A percentile compares a stretch with the other conserved stretches of the same genome.
Evolutionary conservation across 2,113 vertebrate species (phyloP).

Genomic region (Muntiacus reevesi): DNA sequence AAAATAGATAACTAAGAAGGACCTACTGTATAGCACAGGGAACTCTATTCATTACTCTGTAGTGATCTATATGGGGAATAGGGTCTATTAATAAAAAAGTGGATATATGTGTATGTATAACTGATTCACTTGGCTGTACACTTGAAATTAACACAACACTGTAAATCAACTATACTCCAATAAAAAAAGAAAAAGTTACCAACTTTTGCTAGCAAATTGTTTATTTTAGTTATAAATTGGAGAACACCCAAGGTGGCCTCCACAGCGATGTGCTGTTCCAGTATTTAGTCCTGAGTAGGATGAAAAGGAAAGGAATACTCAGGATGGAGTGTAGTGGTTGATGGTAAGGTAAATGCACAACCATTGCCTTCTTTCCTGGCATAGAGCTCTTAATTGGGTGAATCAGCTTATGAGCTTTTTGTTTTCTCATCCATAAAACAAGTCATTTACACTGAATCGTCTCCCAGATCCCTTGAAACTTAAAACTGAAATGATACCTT

Average conservation of each 20-base stretch:
- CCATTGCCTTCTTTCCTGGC: not conserved
- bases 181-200: not conserved
- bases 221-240: not conserved
- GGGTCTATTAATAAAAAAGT: not conserved
- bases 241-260: not conserved
- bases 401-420: not conserved
- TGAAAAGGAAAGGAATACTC: not conserved
- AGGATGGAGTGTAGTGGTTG: not conserved
- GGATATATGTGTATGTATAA: not conserved
- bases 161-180: not conserved
- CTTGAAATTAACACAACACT: not conserved
- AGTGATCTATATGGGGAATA: not conserved
- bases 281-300: not conserved
- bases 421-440: not conserved
- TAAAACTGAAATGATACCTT: not conserved
- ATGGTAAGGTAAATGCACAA: not conserved
- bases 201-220: not conserved
- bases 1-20: not conserved
- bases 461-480: not conserved
- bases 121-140: not conserved
- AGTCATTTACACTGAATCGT: not conserved
- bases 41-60: accelerated
- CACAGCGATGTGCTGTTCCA: not conserved
- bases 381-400: not conserved
- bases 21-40: not conserved